These are phyloP conservation scores for Parotia lawesii DNA, from an alignment of 2,113 vertebrate species.

Conservation along the genomic window DNA sequence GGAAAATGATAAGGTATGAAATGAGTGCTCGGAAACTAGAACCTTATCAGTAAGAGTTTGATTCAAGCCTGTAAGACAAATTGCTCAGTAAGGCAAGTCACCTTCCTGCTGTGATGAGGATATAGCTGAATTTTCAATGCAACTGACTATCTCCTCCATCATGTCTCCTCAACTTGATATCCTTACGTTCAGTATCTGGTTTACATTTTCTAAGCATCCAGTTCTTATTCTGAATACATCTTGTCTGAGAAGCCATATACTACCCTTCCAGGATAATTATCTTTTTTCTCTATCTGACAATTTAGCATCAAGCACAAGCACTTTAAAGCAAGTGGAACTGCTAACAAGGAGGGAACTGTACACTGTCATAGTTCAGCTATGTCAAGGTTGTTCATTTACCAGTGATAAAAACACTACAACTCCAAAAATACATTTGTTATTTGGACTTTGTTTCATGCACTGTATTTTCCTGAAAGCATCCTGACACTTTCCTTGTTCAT, in stretches of 20 bases:
- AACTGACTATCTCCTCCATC: slow-evolving; percentile 73
- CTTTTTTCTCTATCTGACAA: slow-evolving; percentile 71
- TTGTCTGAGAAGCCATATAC: slow-evolving; percentile 65
- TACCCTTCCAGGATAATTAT: slow-evolving; percentile 65
- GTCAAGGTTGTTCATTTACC: neutral
- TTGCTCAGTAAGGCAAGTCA: slow-evolving; percentile 80
- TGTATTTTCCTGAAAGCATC: neutral
- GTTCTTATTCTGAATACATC: slow-evolving; percentile 73
- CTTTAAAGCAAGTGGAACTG: slow-evolving; percentile 49
- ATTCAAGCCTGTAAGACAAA: slow-evolving; percentile 83
- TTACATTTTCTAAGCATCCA: slow-evolving; percentile 70
- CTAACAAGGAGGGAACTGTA: slow-evolving; percentile 44
- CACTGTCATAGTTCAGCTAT: neutral
- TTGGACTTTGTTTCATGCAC: neutral
- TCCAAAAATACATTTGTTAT: slow-evolving; percentile 17
- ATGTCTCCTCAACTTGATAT: slow-evolving; percentile 70
- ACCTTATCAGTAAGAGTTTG: slow-evolving; percentile 78
- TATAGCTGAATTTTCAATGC: slow-evolving; percentile 77
- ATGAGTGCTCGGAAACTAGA: slow-evolving; percentile 76
- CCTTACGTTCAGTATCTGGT: slow-evolving; percentile 53
- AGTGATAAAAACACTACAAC: slow-evolving; percentile 21
- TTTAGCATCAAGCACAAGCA: slow-evolving; percentile 60
- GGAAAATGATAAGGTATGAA: slow-evolving; percentile 81
- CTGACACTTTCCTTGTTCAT: neutral
- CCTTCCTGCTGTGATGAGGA: slow-evolving; percentile 79